A percentile compares a stretch with the other conserved stretches of the same genome.
Conservation (phyloP, 2,888 invertebrate genomes). For the Cerastis leucographa region DNA sequence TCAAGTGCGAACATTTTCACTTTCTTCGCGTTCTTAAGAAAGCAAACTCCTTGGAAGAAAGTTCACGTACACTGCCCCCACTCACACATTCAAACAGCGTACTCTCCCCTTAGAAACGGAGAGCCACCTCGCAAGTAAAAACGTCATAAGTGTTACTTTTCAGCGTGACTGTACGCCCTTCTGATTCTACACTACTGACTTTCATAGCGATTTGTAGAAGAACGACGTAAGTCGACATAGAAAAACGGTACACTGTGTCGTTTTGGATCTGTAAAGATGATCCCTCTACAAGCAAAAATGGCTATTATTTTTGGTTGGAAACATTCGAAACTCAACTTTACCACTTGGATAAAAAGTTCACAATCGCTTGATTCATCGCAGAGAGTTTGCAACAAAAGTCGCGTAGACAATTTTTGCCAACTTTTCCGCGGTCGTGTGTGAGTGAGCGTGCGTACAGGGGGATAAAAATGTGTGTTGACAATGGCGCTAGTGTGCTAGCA, state of each 20-base stretch:
- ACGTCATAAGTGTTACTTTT: conserved; percentile 66
- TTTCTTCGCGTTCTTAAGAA: conserved; percentile 90
- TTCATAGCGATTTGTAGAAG: conserved; percentile 45
- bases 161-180: conserved; percentile 57
- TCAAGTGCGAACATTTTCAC: conserved; percentile 88
- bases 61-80: conserved; percentile 78
- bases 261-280: conserved; percentile 60
- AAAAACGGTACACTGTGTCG: conserved; percentile 56
- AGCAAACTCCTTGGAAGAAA: conserved; percentile 86
- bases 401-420: conserved; percentile 78
- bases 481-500: conserved; percentile 85
- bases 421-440: conserved; percentile 80
- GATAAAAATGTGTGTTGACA: conserved; percentile 77
- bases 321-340: conserved; percentile 61
- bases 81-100: conserved; percentile 72
- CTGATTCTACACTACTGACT: conserved; percentile 24
- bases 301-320: conserved; percentile 49
- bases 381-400: conserved; percentile 65
- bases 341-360: accelerated
- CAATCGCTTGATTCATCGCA: conserved; percentile 45
- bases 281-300: conserved; percentile 67
- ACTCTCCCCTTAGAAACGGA: conserved; percentile 70
- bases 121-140: conserved; percentile 60
- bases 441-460: conserved; percentile 74
- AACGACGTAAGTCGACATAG: conserved; percentile 63